These are phyloP conservation scores for Hypanus sabinus DNA, from an alignment of 2,113 vertebrate genomes.

Conservation along the genomic window DNA sequence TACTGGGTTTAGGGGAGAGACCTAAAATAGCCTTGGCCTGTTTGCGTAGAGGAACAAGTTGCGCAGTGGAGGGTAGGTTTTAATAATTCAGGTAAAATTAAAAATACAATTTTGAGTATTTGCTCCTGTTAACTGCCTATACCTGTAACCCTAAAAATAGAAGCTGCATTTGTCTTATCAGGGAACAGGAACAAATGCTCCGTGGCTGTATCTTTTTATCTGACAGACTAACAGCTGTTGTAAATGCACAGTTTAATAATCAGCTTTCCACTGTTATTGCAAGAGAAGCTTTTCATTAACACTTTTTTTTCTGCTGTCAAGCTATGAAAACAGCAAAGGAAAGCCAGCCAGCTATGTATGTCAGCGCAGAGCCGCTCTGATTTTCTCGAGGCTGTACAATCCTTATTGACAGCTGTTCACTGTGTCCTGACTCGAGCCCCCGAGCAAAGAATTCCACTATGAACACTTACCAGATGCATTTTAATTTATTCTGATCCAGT, in stretches of 20 bases:
- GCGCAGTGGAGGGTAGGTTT: background rate
- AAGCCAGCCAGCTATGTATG: background rate
- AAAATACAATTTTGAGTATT: background rate
- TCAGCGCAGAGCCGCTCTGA: background rate
- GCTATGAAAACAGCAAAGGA: constrained; percentile 1
- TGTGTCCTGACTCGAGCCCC: background rate
- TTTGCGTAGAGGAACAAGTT: background rate
- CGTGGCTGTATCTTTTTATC: background rate
- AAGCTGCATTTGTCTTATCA: background rate
- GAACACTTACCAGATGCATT: constrained; percentile 17
- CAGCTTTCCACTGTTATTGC: background rate
- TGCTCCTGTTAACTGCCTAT: background rate
- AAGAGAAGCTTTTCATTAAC: background rate
- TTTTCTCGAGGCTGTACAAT: background rate
- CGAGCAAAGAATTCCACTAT: constrained; percentile 15
- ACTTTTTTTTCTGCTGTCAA: background rate
- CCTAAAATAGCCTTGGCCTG: background rate
- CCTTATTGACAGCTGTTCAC: background rate
- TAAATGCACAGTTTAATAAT: background rate
- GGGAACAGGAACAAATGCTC: background rate
- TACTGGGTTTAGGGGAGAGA: background rate
- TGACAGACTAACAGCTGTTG: background rate
- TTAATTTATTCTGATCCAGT: constrained; percentile 19
- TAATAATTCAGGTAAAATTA: background rate
- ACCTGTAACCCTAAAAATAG: background rate